These are phyloP conservation scores for Eilema griseolum DNA, from an alignment of 2,888 invertebrate genomes.

Conservation along the genomic window DNA sequence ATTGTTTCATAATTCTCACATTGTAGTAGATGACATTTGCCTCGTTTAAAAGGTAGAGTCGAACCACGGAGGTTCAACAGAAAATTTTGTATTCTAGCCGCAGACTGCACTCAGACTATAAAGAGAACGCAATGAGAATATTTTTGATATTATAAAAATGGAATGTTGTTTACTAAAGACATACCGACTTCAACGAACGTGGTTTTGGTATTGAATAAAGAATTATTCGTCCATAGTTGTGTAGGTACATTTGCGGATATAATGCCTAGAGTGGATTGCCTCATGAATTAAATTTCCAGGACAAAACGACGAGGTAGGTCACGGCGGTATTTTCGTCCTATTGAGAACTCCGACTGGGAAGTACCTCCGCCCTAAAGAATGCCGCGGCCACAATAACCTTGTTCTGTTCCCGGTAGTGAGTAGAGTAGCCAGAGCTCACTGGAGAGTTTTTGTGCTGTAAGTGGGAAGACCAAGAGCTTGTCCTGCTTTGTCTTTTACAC, in stretches of 20 bases:
- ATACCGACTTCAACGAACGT: background rate
- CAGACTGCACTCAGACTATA: background rate
- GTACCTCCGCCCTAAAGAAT: too few relatives aligned
- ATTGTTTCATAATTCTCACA: background rate
- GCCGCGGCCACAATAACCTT: too few relatives aligned
- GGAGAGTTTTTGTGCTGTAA: too few relatives aligned
- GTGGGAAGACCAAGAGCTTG: too few relatives aligned
- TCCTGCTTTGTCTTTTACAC: too few relatives aligned
- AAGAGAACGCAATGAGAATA: background rate
- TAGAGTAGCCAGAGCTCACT: too few relatives aligned
- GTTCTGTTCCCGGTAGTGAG: too few relatives aligned
- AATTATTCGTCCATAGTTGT: background rate
- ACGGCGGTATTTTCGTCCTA: too few relatives aligned
- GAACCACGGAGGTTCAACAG: background rate
- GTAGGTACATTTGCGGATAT: background rate
- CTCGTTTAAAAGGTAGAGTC: background rate
- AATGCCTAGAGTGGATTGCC: too few relatives aligned
- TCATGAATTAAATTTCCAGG: too few relatives aligned
- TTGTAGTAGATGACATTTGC: background rate
- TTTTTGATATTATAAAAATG: slow-evolving; percentile 2
- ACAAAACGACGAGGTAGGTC: too few relatives aligned
- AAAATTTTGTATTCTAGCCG: background rate
- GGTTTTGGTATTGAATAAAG: background rate
- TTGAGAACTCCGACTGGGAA: too few relatives aligned
- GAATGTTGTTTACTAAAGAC: background rate